Conservation (phyloP, 2,888 invertebrate species). For the Drosophila antonietae region DNA sequence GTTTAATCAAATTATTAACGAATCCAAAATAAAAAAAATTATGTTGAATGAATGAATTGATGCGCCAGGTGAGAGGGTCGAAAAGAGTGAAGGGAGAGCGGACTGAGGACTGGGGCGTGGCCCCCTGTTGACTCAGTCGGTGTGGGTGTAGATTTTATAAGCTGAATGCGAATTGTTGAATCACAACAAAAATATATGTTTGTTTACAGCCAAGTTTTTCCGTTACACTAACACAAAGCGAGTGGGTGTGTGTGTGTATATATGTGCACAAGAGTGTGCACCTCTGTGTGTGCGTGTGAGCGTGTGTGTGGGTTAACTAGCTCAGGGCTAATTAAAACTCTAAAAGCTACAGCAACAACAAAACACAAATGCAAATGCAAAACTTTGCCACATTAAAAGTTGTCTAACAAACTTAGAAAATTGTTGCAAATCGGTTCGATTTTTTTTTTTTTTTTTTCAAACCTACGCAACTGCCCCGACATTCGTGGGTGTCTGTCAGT, state of each 20-base stretch:
- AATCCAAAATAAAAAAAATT: slow-evolving; percentile 11
- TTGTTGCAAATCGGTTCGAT: slow-evolving; percentile 22
- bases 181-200: slow-evolving; percentile 22
- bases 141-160: slow-evolving; percentile 50
- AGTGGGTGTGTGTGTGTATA: slow-evolving; percentile 14
- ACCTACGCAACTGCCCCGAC: slow-evolving; percentile 34
- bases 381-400: slow-evolving; percentile 60
- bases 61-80: slow-evolving; percentile 1
- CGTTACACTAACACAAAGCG: slow-evolving; percentile 57
- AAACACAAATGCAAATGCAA: slow-evolving; percentile 37
- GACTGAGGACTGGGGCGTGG: slow-evolving; percentile 21
- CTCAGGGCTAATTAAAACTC: slow-evolving; percentile 80
- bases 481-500: slow-evolving; percentile 37
- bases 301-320: slow-evolving; percentile 67
- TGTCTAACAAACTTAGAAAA: slow-evolving; percentile 42
- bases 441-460: background rate
- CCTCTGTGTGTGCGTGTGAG: slow-evolving; percentile 30
- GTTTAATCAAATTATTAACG: slow-evolving; percentile 67
- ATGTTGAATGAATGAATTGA: slow-evolving; percentile 22
- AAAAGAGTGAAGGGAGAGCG: background rate
- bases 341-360: slow-evolving; percentile 17
- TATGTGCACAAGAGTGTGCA: background rate
- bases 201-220: slow-evolving; percentile 55
- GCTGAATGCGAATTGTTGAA: slow-evolving; percentile 41
- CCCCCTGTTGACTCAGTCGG: background rate